Percentiles rank a stretch among this genome's conserved stretches.
phyloP scores from a whole-genome alignment of 2,888 invertebrate genomes.

The Lysandra coridon region DNA sequence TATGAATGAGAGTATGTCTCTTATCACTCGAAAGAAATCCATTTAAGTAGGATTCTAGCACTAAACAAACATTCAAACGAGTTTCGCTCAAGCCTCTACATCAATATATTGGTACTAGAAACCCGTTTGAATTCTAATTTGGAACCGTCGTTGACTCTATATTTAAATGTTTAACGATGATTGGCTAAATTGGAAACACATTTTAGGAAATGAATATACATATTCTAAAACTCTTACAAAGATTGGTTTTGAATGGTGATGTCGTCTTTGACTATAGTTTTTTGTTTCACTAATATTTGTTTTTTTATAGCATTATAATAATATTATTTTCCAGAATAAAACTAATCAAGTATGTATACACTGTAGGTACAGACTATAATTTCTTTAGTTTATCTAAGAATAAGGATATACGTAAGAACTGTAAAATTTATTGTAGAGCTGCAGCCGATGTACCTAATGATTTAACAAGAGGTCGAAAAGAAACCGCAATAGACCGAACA shows the following conservation, averaged over 20 bases:
- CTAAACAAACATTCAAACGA: constrained; percentile 28
- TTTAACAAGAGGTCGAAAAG: not conserved
- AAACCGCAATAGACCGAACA: constrained; percentile 30
- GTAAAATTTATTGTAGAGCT: not conserved
- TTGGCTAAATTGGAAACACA: constrained; percentile 19
- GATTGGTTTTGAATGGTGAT: not conserved
- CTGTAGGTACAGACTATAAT: not conserved
- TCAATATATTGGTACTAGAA: not conserved
- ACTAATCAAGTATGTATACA: not conserved
- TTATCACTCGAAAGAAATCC: not conserved
- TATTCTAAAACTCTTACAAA: not conserved
- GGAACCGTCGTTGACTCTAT: constrained; percentile 20
- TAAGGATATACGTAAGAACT: not conserved
- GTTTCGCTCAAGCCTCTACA: not conserved
- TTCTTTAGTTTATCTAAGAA: not conserved
- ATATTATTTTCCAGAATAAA: not conserved
- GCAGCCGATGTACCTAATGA: not conserved
- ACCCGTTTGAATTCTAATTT: constrained; percentile 28
- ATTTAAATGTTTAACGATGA: constrained; percentile 25
- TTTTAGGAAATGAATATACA: constrained; percentile 20
- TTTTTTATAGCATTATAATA: not conserved
- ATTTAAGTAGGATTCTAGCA: constrained; percentile 3
- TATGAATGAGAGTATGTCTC: no score
- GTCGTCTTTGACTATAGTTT: not conserved
- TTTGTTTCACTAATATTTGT: not conserved